These are phyloP conservation scores for Ips nitidus DNA, from an alignment of 1,140 invertebrate genomes.

Conservation along the genomic window DNA sequence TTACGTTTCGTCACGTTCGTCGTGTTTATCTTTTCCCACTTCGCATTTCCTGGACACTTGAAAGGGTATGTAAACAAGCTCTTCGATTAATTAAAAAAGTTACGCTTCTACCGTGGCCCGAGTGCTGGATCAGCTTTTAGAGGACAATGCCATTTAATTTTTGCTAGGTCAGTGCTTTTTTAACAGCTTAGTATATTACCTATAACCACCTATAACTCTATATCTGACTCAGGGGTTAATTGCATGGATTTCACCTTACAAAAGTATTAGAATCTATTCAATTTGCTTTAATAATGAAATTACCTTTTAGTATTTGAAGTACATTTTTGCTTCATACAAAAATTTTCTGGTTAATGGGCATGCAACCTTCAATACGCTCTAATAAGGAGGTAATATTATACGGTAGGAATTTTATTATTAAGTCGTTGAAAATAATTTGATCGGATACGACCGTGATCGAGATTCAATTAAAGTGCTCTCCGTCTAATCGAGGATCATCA, in stretches of 20 bases:
- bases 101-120: neutral
- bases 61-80: constrained; percentile 34
- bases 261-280: too few relatives aligned
- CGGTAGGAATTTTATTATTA: constrained; percentile 4
- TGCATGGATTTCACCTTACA: too few relatives aligned
- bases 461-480: neutral
- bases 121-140: constrained; percentile 24
- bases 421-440: constrained; percentile 2
- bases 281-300: too few relatives aligned
- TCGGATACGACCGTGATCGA: neutral
- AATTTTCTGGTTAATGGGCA: neutral
- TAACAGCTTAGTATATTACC: neutral
- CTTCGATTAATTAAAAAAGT: constrained; percentile 39
- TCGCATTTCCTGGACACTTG: constrained; percentile 20
- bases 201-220: too few relatives aligned
- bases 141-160: constrained; percentile 26
- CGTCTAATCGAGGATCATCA: too few relatives aligned
- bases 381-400: neutral
- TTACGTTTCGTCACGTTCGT: constrained; percentile 38
- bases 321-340: neutral
- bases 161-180: constrained; percentile 26
- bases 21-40: constrained; percentile 34
- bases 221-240: too few relatives aligned
- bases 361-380: neutral
- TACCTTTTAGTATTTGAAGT: too few relatives aligned